Percentiles rank a stretch among this genome's conserved stretches.
These are phyloP conservation scores for Glyphotaelius pellucidus DNA, from an alignment of 2,888 invertebrate species.

Conservation along the genomic window DNA sequence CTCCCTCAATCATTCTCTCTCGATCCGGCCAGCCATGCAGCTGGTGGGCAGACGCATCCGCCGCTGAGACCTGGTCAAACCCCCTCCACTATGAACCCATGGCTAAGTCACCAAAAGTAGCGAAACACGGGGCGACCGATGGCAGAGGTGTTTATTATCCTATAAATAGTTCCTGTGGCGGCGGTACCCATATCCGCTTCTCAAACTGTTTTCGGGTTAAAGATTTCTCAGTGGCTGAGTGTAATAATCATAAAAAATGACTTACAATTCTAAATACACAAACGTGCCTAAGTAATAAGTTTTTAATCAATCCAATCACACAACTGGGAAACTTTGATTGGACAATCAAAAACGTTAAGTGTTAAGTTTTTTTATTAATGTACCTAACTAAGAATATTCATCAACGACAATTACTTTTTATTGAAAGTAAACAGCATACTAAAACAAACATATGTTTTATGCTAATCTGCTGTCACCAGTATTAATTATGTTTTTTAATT, in stretches of 20 bases:
- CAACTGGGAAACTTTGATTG: background rate
- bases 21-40: too few relatives aligned
- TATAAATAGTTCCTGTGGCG: too few relatives aligned
- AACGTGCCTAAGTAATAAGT: background rate
- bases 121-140: too few relatives aligned
- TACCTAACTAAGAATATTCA: background rate
- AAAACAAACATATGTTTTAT: background rate
- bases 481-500: background rate
- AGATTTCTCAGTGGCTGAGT: background rate
- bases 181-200: too few relatives aligned
- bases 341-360: background rate
- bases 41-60: too few relatives aligned
- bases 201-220: background rate
- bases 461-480: background rate
- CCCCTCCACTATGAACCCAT: too few relatives aligned
- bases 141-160: too few relatives aligned
- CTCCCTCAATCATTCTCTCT: too few relatives aligned
- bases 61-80: too few relatives aligned
- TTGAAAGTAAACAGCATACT: background rate
- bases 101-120: too few relatives aligned
- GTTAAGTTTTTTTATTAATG: background rate
- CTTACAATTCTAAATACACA: background rate
- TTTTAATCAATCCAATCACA: background rate
- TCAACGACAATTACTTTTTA: background rate
- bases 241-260: background rate